Percentiles rank a stretch among this genome's conserved stretches.
These are phyloP conservation scores for Spodoptera exigua DNA, from an alignment of 2,888 invertebrate species.

Conservation along the genomic window DNA sequence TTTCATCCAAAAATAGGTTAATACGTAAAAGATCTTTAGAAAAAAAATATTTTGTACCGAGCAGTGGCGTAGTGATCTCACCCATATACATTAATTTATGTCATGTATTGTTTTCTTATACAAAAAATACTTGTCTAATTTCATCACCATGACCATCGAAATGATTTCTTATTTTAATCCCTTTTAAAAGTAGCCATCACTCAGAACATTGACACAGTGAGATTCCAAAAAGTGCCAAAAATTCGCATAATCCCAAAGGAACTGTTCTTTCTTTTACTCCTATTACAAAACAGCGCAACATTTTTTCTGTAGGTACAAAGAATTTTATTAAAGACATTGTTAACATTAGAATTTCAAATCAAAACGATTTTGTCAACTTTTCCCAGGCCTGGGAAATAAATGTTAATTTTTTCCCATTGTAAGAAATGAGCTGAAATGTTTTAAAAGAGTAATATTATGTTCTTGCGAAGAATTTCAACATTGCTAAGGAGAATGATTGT, in stretches of 20 bases:
- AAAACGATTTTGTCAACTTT: constrained; percentile 33
- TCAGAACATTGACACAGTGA: too few species aligned
- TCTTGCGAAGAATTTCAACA: constrained; percentile 42
- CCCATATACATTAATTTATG: too few species aligned
- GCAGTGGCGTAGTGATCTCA: too few species aligned
- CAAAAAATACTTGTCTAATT: too few species aligned
- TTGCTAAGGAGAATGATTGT: constrained; percentile 21
- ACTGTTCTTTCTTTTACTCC: constrained; percentile 1
- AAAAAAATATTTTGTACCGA: too few species aligned
- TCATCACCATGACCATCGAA: too few species aligned
- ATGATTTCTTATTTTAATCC: too few species aligned
- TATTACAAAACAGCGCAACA: constrained; percentile 12
- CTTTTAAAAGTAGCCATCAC: too few species aligned
- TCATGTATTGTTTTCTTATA: too few species aligned
- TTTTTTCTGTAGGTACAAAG: constrained; percentile 37
- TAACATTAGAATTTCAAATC: constrained; percentile 50
- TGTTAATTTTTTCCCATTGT: constrained; percentile 28
- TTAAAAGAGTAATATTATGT: constrained; percentile 39
- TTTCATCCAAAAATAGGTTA: too few species aligned
- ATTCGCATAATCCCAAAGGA: neutral
- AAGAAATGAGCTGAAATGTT: constrained; percentile 34
- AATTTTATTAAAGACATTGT: constrained; percentile 44
- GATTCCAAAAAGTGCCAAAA: too few species aligned
- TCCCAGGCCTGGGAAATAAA: constrained; percentile 31
- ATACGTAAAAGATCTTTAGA: too few species aligned